Conservation (phyloP, 1,140 invertebrate species). For the Diuraphis noxia region DNA sequence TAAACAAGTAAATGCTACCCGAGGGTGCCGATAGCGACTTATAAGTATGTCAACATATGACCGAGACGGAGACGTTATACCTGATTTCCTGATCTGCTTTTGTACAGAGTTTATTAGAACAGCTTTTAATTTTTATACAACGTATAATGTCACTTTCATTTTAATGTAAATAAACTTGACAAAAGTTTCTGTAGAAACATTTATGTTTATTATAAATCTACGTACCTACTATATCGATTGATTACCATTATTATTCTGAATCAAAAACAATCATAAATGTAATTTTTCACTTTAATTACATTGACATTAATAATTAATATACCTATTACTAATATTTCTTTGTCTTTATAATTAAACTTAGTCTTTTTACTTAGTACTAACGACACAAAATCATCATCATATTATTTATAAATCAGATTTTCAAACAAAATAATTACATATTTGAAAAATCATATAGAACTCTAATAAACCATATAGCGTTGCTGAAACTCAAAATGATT, state of each 20-base stretch:
- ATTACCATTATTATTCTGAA: neutral
- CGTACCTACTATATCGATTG: neutral
- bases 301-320: neutral
- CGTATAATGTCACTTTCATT: neutral
- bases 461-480: neutral
- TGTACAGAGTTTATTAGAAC: neutral
- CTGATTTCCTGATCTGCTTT: neutral
- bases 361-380: too few relatives aligned
- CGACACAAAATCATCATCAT: neutral
- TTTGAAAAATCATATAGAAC: neutral
- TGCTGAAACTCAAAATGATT: neutral
- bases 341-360: neutral
- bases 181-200: neutral
- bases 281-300: neutral
- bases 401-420: neutral
- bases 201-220: neutral
- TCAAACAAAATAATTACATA: neutral
- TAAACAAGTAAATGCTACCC: slow-evolving; percentile 25
- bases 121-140: neutral
- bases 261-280: neutral
- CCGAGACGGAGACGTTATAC: neutral
- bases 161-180: neutral
- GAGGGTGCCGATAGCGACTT: slow-evolving; percentile 5
- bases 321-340: neutral
- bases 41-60: slow-evolving; percentile 26